Base-by-base conservation (phyloP, 2,797 vertebrate species). In the Pangasius krempfi region DNA sequence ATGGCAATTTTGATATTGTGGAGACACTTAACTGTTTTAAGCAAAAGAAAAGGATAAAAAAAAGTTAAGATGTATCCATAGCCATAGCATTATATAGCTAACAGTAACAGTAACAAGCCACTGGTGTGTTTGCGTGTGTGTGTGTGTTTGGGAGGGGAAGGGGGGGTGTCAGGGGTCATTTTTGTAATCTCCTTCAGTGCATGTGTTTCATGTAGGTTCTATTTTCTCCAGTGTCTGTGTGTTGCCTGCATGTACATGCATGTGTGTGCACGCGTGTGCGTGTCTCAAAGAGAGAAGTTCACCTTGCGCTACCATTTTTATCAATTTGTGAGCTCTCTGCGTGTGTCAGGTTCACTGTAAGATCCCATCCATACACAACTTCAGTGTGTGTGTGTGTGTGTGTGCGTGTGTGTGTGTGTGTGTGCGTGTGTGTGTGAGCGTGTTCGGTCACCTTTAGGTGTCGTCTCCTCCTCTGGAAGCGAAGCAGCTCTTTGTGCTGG, bases 401-500 rank as follows among this genome's bases (percentile, higher is more conserved):
- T 27, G 22, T 44, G 25, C 8, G 58, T n/a, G 14, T 66, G 81
- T 83, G 91, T 85, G 89, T 66, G 58, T 92, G 91, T 54, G 66
- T 37, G 33, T 22, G 52, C 40, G 64, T 82, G 56, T 66, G 47
- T 84, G 88, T 66, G 88, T 33, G 37, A 25, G 64, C 18, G 30
- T 50, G 52, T 88, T 56, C 37, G 27, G n/a, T 97, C 94, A 99
- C 98, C 98, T 99, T 99, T 94, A 98, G 98, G 92, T 99, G 98
- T 92, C 98, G 96, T 91, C 98, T 96, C 95, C 97, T 97, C 94
- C 97, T 97, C 89, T 98, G 96, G 96, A 99, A 99, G 93, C 98
- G 98, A 94, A 99, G 97, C 92, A 99, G 97, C 95, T 99, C 98
- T 95, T 99, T 99, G 97, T 99, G 98, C 94, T 99, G 98, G 91